Conservation (phyloP, 2,888 invertebrate species). For the Trisateles emortualis region DNA sequence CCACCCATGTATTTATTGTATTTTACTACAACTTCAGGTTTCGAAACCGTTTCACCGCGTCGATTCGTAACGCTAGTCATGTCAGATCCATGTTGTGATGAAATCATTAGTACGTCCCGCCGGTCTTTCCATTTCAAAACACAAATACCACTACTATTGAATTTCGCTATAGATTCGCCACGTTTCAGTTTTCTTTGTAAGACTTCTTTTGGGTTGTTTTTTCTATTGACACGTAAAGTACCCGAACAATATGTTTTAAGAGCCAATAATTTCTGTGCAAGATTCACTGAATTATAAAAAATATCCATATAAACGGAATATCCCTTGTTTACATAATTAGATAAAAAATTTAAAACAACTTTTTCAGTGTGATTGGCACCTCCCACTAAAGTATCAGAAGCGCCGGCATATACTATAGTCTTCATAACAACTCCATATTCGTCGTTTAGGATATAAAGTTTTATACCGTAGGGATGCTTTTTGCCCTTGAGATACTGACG, state of each 20-base stretch:
- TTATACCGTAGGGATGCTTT: conserved; percentile 28
- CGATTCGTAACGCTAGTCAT: conserved; percentile 26
- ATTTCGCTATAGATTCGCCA: conserved; percentile 8
- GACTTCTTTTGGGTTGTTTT: conserved; percentile 18
- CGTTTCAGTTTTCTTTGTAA: conserved; percentile 1
- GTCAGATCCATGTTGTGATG: conserved; percentile 42
- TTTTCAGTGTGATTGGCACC: conserved; percentile 32
- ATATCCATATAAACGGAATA: conserved; percentile 45
- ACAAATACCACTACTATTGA: conserved; percentile 43
- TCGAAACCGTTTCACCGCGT: conserved; percentile 22
- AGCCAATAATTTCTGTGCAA: conserved; percentile 34
- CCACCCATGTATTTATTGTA: conserved; percentile 29
- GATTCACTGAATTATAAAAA: conserved; percentile 37
- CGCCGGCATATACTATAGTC: too few species aligned
- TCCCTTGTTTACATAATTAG: conserved; percentile 27
- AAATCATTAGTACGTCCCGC: conserved; percentile 50
- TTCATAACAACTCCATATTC: too few species aligned
- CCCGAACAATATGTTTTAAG: conserved; percentile 46
- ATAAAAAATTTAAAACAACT: conserved; percentile 40
- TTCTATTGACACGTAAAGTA: conserved; percentile 39
- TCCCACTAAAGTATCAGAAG: conserved; percentile 21
- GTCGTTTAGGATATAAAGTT: conserved; percentile 20
- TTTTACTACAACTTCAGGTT: conserved; percentile 31
- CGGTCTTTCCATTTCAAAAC: conserved; percentile 55
- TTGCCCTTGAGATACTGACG: conserved; percentile 31